A percentile compares a stretch with the other conserved stretches of the same genome.
phyloP scores from a whole-genome alignment of 2,888 invertebrate genomes.

The Aleiodes alternator region DNA sequence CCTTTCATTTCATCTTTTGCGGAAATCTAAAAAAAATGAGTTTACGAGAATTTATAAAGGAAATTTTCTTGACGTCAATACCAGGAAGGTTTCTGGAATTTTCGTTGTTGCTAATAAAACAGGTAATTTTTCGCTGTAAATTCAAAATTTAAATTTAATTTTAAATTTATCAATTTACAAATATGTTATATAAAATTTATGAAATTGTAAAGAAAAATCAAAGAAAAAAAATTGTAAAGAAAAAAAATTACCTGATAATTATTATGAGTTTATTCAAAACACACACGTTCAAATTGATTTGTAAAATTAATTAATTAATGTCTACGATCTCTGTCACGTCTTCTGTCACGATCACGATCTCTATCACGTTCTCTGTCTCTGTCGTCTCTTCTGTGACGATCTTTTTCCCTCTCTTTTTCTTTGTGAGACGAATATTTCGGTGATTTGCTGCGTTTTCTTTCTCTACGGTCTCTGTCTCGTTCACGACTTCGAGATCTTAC shows the following conservation, averaged over 20 bases:
- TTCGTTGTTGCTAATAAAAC: too few species aligned
- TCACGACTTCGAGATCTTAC: constrained; percentile 70
- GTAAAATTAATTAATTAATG: constrained; percentile 55
- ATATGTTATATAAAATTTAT: background rate
- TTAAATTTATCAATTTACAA: constrained; percentile 32
- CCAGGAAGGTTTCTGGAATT: too few species aligned
- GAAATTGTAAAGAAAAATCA: background rate
- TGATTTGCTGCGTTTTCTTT: constrained; percentile 77
- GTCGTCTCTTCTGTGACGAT: constrained; percentile 77
- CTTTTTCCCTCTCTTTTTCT: constrained; percentile 77
- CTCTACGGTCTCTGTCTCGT: constrained; percentile 76
- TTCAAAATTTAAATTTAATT: too few species aligned
- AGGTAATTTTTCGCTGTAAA: too few species aligned
- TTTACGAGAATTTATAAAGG: too few species aligned
- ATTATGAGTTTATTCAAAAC: too few species aligned
- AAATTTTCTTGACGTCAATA: too few species aligned
- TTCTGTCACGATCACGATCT: constrained; percentile 75
- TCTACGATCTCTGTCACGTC: constrained; percentile 74
- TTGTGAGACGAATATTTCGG: constrained; percentile 75
- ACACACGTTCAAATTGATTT: too few species aligned
- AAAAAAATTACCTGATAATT: too few species aligned
- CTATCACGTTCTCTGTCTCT: constrained; percentile 77
- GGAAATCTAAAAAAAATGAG: too few species aligned
- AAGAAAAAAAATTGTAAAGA: background rate
- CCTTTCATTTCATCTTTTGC: too few species aligned